Base-by-base conservation (phyloP, 2,888 invertebrate genomes). In the Amorpha juglandis region DNA sequence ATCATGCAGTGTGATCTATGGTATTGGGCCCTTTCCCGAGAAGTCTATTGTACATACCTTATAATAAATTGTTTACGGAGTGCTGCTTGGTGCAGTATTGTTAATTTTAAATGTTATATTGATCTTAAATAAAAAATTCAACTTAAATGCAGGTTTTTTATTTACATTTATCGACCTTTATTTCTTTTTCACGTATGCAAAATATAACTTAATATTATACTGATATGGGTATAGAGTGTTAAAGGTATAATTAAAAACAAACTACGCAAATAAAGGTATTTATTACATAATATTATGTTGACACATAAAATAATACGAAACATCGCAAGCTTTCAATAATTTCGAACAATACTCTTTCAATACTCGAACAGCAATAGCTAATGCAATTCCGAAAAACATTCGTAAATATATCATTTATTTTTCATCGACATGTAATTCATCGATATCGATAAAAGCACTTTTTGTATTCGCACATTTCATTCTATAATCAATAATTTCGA, bases 201-300 rank as follows among this genome's bases (percentile, higher is more conserved):
- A n/a, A n/a, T n/a, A n/a, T n/a, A n/a, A n/a, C n/a, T n/a, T n/a
- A n/a, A n/a, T n/a, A n/a, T n/a, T n/a, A n/a, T n/a, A n/a, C n/a
- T n/a, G n/a, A n/a, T n/a, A n/a, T n/a, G n/a, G n/a, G n/a, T n/a
- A n/a, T n/a, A n/a, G 42, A 42, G 42, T 42, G 42, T 45, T 14
- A 45, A 45, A 9, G 14, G 27, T n/a, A 1, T 58, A 38, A 58
- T 42, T 12, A 9, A 58, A 58, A 50, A 55, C 8, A 42, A 42
- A 42, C 9, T 42, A 58, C 9, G 58, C 58, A 58, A 58, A 42
- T 58, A 58, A 58, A 58, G 38, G 42, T 58, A 50, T 65, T 65
- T 65, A 65, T 58, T 65, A 65, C 48, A 64, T 47, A 64, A 64
- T 55, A n/a, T n/a, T n/a, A 65, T 38, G 48, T 47, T 21, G 58